A percentile compares a stretch with the other conserved stretches of the same genome.
Conservation (phyloP, 2,888 invertebrate genomes). For the Epinotia bilunana region DNA sequence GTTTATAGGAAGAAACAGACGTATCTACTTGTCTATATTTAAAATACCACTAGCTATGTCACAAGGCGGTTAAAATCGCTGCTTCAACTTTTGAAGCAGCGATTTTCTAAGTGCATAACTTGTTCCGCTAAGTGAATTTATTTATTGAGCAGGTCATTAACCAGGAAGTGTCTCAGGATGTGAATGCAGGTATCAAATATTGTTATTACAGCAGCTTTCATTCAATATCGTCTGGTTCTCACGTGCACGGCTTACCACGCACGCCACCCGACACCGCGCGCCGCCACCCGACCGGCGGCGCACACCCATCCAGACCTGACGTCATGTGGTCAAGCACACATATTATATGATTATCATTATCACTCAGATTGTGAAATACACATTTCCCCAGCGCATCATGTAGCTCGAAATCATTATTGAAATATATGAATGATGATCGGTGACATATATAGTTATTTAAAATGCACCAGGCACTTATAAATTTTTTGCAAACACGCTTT, state of each 20-base stretch:
- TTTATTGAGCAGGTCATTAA: slow-evolving; percentile 35
- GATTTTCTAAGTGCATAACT: not conserved
- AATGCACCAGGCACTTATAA: slow-evolving; percentile 11
- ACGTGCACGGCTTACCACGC: slow-evolving; percentile 34
- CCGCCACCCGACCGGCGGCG: slow-evolving; percentile 19
- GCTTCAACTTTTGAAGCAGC: no score
- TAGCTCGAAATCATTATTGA: not conserved
- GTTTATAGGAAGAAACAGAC: no score
- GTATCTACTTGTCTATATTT: no score
- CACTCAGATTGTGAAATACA: slow-evolving; percentile 3
- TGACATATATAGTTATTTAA: not conserved
- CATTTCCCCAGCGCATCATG: slow-evolving; percentile 4
- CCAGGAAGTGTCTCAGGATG: slow-evolving; percentile 25
- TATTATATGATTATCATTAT: slow-evolving; percentile 18
- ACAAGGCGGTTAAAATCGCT: no score
- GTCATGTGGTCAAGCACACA: slow-evolving; percentile 34
- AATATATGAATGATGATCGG: not conserved
- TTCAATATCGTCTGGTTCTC: slow-evolving; percentile 33
- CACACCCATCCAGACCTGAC: slow-evolving; percentile 38
- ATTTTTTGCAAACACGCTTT: slow-evolving; percentile 31
- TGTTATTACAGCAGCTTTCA: slow-evolving; percentile 36
- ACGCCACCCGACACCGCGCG: slow-evolving; percentile 35
- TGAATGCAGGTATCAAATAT: slow-evolving; percentile 24
- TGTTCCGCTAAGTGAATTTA: not conserved
- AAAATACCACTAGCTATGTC: no score